Evolutionary conservation across 2,113 vertebrate genomes (phyloP), one percentile per base, ranked within the genome.

Genomic region (Columba janthina): DNA sequence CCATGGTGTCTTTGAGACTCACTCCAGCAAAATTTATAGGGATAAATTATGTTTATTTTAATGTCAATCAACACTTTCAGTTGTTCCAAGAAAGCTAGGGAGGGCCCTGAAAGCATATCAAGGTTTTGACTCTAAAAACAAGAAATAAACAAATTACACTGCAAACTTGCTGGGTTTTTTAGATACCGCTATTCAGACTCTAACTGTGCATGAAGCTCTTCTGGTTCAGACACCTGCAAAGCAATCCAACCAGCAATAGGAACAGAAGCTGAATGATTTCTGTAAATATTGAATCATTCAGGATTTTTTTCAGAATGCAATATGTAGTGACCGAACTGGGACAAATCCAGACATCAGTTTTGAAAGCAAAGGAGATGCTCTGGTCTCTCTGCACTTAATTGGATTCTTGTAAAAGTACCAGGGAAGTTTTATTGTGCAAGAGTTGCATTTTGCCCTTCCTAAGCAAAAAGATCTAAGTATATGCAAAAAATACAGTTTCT

Each of bases 41-140:
- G 46, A 58, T 48, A 61, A 60, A 40, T 3, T 40, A 6, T 2
- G 10, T 22, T 73, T 28, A 5, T 17, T 61, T 38, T n/a, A 22
- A 62, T 0, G 3, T 20, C 1, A 1, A 8, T 12, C 24, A 77
- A 26, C 21, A 4, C 6, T 61, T 24, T 8, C 9, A 1, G 2
- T 29, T 50, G 40, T 76, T 25, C 16, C 6, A 11, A n/a, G 31
- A 57, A 74, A 65, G 17, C 4, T 51, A 1, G 12, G 11, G 70
- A 16, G 44, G 75, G 2, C 32, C 3, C 4, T 75, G 9, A 50
- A 34, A 48, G 18, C 42, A 8, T 42, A 9, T n/a, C 12, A 32
- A 8, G 18, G 22, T 6, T 83, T 57, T 53, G 15, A 38, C 40
- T 42, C 8, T 1, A 38, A 51, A 51, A 51, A 25, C 50, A 51